These are phyloP conservation scores for Spongilla lacustris DNA, from an alignment of 37 sponge, comb jelly and placozoan species.

Conservation along the genomic window DNA sequence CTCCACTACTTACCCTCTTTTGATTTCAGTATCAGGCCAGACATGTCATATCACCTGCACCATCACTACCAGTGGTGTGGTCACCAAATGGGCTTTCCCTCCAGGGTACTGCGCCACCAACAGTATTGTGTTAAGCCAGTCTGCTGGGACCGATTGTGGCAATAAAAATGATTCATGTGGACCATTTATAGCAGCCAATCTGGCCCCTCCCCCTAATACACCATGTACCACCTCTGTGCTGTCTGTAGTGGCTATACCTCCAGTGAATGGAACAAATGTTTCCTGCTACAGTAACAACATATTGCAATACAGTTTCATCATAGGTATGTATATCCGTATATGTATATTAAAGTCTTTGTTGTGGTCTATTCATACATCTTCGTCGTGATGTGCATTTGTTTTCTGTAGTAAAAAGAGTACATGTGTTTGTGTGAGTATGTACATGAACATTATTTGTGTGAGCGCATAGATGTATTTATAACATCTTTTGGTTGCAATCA, in stretches of 20 bases:
- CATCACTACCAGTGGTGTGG: not conserved
- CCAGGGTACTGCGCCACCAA: not conserved
- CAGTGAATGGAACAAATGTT: not conserved
- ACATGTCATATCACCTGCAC: not conserved
- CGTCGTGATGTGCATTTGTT: too few relatives aligned
- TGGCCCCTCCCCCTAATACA: not conserved
- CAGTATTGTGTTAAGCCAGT: not conserved
- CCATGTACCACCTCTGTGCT: not conserved
- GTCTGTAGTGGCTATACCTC: not conserved
- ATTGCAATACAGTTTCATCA: not conserved
- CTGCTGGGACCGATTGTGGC: not conserved
- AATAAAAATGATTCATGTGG: not conserved
- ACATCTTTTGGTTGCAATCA: too few relatives aligned
- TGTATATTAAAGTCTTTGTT: not conserved
- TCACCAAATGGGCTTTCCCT: not conserved
- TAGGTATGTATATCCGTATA: not conserved
- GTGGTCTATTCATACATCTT: too few relatives aligned
- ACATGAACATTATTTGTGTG: too few relatives aligned
- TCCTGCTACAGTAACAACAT: not conserved
- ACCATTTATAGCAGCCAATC: not conserved
- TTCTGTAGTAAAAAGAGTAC: too few relatives aligned
- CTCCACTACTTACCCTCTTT: not conserved
- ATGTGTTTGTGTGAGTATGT: too few relatives aligned
- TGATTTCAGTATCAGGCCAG: not conserved
- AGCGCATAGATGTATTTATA: too few relatives aligned